phyloP scores from a whole-genome alignment of 2,888 invertebrate species.

The Apamea crenata region DNA sequence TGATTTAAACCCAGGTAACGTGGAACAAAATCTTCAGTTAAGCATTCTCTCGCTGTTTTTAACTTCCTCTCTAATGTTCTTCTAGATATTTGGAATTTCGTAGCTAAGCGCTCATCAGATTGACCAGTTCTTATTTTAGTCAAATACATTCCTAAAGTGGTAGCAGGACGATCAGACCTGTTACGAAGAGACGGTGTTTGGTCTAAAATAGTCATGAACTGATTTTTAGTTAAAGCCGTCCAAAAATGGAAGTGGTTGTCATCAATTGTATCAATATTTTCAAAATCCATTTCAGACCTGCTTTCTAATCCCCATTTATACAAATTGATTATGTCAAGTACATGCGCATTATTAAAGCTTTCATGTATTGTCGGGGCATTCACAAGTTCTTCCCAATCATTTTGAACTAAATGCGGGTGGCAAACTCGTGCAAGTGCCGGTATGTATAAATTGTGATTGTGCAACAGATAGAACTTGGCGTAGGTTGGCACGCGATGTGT shows the following conservation, averaged over 20 bases:
- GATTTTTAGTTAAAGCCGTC: conserved; percentile 27
- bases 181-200: too few species aligned
- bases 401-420: not conserved
- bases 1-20: too few species aligned
- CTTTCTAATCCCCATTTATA: conserved; percentile 43
- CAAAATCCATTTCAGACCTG: conserved; percentile 32
- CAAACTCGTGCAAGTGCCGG: conserved; percentile 5
- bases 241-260: conserved; percentile 11
- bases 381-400: too few species aligned
- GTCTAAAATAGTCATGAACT: conserved; percentile 42
- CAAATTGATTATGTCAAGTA: conserved; percentile 45
- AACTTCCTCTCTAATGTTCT: conserved; percentile 19
- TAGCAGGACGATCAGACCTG: conserved; percentile 33
- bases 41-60: not conserved
- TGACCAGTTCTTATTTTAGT: conserved; percentile 42
- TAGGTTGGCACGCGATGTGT: conserved; percentile 17
- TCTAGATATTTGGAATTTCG: conserved; percentile 27
- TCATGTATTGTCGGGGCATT: too few species aligned
- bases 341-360: not conserved
- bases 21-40: too few species aligned
- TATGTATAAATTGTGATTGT: conserved; percentile 14
- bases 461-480: conserved; percentile 16
- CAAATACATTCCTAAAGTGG: conserved; percentile 37
- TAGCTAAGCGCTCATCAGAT: conserved; percentile 32
- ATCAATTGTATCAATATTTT: conserved; percentile 33